Base-by-base conservation (phyloP, 2,113 vertebrate genomes). In the Megaleporinus macrocephalus region DNA sequence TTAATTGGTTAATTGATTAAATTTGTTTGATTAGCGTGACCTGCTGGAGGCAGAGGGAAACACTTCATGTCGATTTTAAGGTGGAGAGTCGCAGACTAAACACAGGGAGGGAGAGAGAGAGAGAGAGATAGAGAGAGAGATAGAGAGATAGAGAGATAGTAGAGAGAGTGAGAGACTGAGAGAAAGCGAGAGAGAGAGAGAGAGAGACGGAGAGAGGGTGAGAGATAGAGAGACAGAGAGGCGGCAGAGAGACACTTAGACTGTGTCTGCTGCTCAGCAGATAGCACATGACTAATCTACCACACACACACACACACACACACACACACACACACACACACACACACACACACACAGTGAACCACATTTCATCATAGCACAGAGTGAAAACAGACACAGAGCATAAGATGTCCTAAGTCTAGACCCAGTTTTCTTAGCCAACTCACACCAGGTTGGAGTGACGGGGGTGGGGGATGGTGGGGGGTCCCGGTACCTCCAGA, bases 1-100 rank as follows among this genome's bases (percentile, higher is more conserved):
- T 70, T 70, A 70, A 70, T 70, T 70, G 66, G 33, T 70, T 70
- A 70, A 70, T 70, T 70, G 66, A 36, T 44, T 70, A 41, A 44
- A 70, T 70, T 70, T 24, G 33, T 70, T 70, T 70, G 44, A 70
- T 70, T 70, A 70, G 66, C 66, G 10, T 24, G n/a, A 70, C 66
- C 66, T 44, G 41, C 36, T 70, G 66, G 66, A 70, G 15, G 6
- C n/a, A 30, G 76, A 59, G 29, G 6, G 20, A 29, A 29, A 44
- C 22, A 55, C 5, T 22, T 10, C 1, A 33, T 22, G 41, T 0
- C 18, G 51, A 16, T 18, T 53, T 22, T 41, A 26, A 22, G 36
- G 20, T 27, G 59, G 9, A 7, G 76, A 22, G 53, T 22, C 41
- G 5, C 53, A 55, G 24, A 41, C 36, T 20, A 33, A 59, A 63